Evolutionary conservation across 2,113 vertebrate genomes (phyloP), one percentile per base, ranked within the genome.

Genomic region (Catagonus wagneri): DNA sequence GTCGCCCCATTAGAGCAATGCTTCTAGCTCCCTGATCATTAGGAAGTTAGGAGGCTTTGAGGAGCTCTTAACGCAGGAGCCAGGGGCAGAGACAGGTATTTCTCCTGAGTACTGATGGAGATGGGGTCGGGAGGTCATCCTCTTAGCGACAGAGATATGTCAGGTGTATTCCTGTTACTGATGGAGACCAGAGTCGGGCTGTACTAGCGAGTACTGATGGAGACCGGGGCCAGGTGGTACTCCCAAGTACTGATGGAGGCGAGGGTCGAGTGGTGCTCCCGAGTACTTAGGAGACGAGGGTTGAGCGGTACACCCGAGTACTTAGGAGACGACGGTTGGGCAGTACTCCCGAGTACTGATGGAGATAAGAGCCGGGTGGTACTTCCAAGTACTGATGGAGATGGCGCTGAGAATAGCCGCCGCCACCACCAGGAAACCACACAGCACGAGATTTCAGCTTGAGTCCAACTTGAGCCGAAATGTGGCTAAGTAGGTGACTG

Each of bases 391-490:
- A 29, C 32, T 34, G 32, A 4, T 7, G 44, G 44, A 44, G 44
- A 8, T 0, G 25, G 66, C n/a, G 6, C 52, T 76, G 68, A 71
- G 22, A 54, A 2, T 6, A 50, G 16, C 54, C 72, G 2, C 34
- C 9, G 6, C 5, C 65, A 6, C 2, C 16, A 14, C 50, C 14
- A 32, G 92, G 68, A 50, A 34, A 17, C 15, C 39, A 11, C 36
- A 23, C 1, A 84, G 7, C n/a, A 5, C 6, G 7, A 10, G 6
- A 1, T 12, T 12, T 29, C 13, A 0, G 17, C 81, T 34, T 60
- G 1, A 14, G 56, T 34, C 52, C 19, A 0, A 0, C 19, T 0
- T 23, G 13, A 20, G 44, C 44, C 6, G 10, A 12, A 4, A 7
- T 34, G 17, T 10, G 39, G 71, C 15, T 11, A 4, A 8, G 58